Base-by-base conservation (phyloP, 2,797 vertebrate species). In the Ctenopoma kingsleyae region DNA sequence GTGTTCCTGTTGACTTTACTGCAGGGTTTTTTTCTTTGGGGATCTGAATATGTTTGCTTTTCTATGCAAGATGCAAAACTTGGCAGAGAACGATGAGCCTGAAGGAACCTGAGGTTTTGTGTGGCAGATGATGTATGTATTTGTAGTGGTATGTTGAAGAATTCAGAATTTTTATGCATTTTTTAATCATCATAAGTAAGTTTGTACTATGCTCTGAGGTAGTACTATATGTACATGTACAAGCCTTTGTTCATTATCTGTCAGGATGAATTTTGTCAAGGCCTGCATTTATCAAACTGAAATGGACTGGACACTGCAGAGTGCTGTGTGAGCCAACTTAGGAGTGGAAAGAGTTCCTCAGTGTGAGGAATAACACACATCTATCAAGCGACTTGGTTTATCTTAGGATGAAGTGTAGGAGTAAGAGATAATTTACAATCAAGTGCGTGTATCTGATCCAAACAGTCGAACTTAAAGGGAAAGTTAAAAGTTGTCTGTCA, bases 1-100 rank as follows among this genome's bases (percentile, higher is more conserved):
- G 52, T 62, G 53, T 81, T 80, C 65, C 62, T 89, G 75, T 90
- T 88, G 83, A 89, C 75, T 89, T 83, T 78, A 77, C 87, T 79
- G 48, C 36, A 51, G 83, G 78, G 32, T 48, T 61, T 58, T 67
- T 67, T 83, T 80, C 81, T 65, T 10, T 71, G n/a, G 68, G 80
- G 72, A 86, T 83, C 60, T 83, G 61, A 75, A 78, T 55, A 36
- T 76, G 67, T 81, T 87, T 80, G 58, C 38, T 55, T 79, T 83
- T 62, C 50, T 68, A 63, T 78, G 61, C 35, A 67, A 69, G 50
- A 76, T 70, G 72, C 11, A 48, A 20, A 47, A 66, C 32, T 87
- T 88, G 83, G 89, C 84, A 88, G 65, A 73, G 35, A 76, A 64
- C 67, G 76, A 64, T 40, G 25, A 54, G 79, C 77, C 82, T 56